Evolutionary conservation across 2,888 invertebrate species (phyloP), one percentile per base, ranked within the genome.

Genomic region (Smittia sp.): DNA sequence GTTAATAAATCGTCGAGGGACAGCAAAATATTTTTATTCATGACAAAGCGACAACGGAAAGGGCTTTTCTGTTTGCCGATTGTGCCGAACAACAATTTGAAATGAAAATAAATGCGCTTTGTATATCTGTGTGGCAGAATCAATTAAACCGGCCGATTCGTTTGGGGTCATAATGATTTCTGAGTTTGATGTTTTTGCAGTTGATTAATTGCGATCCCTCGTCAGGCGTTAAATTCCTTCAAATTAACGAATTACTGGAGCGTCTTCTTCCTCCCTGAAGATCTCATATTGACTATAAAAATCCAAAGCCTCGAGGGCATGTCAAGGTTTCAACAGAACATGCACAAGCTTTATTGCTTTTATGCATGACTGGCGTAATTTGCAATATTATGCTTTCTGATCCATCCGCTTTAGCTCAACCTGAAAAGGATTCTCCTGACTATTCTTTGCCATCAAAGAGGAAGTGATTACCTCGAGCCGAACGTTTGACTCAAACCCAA

Each of bases 281-380:
- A n/a, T n/a, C n/a, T n/a, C n/a, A n/a, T 25, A 13, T 54, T 18
- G 20, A 54, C 4, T n/a, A n/a, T 15, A n/a, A 54, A 1, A 54
- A 15, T 9, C 25, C 63, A 63, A 24, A 27, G 15, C 3, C 9
- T 25, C 25, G 27, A 63, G 27, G 27, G 27, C 25, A 25, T 65
- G 20, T 65, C 65, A 38, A 65, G 27, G n/a, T 9, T 15, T 39
- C 38, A 66, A 32, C 32, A 32, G 32, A 32, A 32, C 32, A 9
- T 32, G 38, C 32, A 20, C 20, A 41, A 68, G 15, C 38, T 20
- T 13, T 66, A 38, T 66, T 66, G n/a, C 68, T 7, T 52, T 68
- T 68, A 20, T 68, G 68, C 68, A 68, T 68, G 68, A 25, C 41
- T 68, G 68, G 25, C 24, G 41, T 25, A 68, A 68, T 68, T 68